Evolutionary conservation across 2,888 invertebrate species (phyloP), one percentile per base, ranked within the genome.

Genomic region (Campaea margaritaria): DNA sequence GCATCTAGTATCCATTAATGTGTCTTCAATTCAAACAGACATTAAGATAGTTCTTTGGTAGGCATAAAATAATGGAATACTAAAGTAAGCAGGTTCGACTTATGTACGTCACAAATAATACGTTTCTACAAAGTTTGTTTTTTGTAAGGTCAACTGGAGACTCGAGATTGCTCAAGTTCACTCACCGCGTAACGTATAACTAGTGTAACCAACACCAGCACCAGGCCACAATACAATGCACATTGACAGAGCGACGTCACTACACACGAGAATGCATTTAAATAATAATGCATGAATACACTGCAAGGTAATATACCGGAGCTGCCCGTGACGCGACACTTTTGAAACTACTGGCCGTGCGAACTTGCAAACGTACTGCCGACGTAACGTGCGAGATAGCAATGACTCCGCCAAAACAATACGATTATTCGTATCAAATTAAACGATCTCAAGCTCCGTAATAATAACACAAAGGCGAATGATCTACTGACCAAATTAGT

Each of bases 281-380:
- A 65, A 55, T 56, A 56, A 59, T 54, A 59, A 54, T 54, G 59
- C 59, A 59, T 50, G 53, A 53, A 60, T 31, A 54, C 56, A 49
- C 54, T 52, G 59, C 62, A 54, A 66, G 59, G 53, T 39, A n/a
- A n/a, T n/a, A n/a, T n/a, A 65, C 50, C 55, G 51, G 69, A 62
- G 62, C 64, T 55, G 57, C 58, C 68, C 62, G 70, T 75, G 76
- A 79, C 79, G 69, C 65, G 69, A 67, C 70, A 70, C 65, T 72
- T 74, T 67, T 71, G 64, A n/a, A n/a, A n/a, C 72, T 65, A 76
- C 73, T 68, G 70, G 56, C 65, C 61, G 69, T 62, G 69, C 64
- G 50, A 59, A 54, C 50, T 59, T 36, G 50, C 52, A 27, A 51
- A 41, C 39, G 9, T 16, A 53, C 28, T 21, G 15, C n/a, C 13